Evolutionary conservation across 2,113 vertebrate genomes (phyloP), one percentile per base, ranked within the genome.

Genomic region (Oenanthe melanoleuca): DNA sequence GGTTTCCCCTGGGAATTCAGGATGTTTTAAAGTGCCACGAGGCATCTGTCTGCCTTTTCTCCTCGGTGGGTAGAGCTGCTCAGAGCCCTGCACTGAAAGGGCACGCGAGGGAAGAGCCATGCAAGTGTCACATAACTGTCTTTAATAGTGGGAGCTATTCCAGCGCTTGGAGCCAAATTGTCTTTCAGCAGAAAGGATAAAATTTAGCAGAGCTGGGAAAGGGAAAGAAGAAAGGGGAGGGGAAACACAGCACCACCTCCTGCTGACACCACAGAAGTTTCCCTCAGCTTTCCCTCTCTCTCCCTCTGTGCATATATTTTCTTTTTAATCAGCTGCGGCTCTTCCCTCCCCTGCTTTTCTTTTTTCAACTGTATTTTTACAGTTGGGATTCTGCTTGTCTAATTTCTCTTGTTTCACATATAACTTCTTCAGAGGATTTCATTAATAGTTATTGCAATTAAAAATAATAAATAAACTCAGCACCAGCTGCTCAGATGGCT

Each of bases 381-480:
- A 91, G 86, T 88, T 93, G 74, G 63, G 92, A 95, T 91, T 95
- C 83, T 96, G 78, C 92, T 92, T 95, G 94, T 80, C 89, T 91
- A 56, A 83, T 95, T 96, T 86, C 89, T 93, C 92, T 84, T 55
- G 49, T 95, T 97, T 86, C 96, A 60, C 90, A 64, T 96, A 86
- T 88, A 93, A 88, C 86, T 93, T 97, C 95, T 96, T 98, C 96
- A 90, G 95, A 97, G 94, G 92, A 88, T 95, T 96, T 97, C 87
- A 96, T 97, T 98, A 96, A 97, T 97, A 93, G 95, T 96, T 96
- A 93, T 69, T 96, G 96, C 97, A 96, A 97, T 96, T 96, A 89
- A 94, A 96, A 97, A 98, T 95, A 95, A 97, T 97, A 96, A 97
- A 98, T 95, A 98, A 97, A 97, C 97, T 97, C 96, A 96, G 93